Evolutionary conservation across 2,888 invertebrate genomes (phyloP).

Genomic region (Tricholauxania praeusta): DNA sequence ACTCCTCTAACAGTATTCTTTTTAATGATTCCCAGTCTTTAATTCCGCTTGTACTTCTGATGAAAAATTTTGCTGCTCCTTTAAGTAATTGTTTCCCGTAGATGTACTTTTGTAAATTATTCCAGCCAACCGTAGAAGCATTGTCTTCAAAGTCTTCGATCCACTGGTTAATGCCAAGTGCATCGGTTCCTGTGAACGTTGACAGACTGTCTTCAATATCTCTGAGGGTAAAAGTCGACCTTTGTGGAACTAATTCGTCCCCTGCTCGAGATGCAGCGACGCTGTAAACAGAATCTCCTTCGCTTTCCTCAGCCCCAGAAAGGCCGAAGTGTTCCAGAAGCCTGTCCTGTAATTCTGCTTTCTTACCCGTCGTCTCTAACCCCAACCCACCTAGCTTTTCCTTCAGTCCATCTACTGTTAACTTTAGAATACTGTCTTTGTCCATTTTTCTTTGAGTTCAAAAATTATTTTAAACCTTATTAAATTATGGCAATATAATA

Average conservation of each 20-base stretch:
- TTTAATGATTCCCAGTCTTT: constrained; percentile 27
- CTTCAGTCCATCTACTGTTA: neutral
- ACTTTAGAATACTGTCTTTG: no score
- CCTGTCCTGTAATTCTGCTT: constrained; percentile 3
- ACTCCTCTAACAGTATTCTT: neutral
- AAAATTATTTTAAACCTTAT: no score
- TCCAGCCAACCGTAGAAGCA: constrained; percentile 29
- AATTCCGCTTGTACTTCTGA: constrained; percentile 6
- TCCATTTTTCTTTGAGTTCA: no score
- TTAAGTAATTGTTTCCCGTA: constrained; percentile 41
- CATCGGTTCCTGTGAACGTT: neutral
- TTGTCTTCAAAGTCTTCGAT: constrained; percentile 22
- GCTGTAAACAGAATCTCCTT: neutral
- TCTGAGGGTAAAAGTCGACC: constrained; percentile 6
- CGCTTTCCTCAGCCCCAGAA: constrained; percentile 1
- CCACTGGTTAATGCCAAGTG: constrained; percentile 11
- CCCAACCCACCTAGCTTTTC: neutral
- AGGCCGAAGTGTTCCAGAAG: constrained; percentile 6
- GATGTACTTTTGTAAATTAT: constrained; percentile 37
- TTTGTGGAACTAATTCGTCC: neutral
- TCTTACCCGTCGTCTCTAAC: constrained; percentile 6
- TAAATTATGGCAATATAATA: no score
- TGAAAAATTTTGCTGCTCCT: constrained; percentile 37
- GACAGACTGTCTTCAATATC: constrained; percentile 12
- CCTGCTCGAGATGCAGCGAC: neutral